These are phyloP conservation scores for Drosophila infuscata DNA, from an alignment of 2,888 invertebrate species.

Conservation along the genomic window DNA sequence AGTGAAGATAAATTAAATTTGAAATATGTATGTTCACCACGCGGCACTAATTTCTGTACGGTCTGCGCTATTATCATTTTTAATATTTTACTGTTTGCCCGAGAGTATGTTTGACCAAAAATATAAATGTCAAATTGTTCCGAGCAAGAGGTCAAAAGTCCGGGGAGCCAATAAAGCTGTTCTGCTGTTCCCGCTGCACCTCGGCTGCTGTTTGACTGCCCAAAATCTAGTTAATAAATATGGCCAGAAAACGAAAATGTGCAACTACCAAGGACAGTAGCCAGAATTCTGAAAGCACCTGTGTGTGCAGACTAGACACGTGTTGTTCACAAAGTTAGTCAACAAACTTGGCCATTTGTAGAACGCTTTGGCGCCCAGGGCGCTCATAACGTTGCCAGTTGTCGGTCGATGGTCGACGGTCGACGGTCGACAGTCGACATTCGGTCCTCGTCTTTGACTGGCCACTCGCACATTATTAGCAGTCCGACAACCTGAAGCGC, in stretches of 20 bases:
- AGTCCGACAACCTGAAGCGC: constrained; percentile 69
- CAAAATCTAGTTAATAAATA: constrained; percentile 76
- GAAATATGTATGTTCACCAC: constrained; percentile 66
- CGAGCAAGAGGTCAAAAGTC: constrained; percentile 24
- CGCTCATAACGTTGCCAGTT: constrained; percentile 36
- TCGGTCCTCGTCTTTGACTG: constrained; percentile 33
- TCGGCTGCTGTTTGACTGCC: constrained; percentile 9
- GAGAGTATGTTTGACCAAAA: constrained; percentile 40
- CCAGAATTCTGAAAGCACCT: constrained; percentile 62
- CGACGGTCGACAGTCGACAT: constrained; percentile 29
- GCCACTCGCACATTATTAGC: constrained; percentile 73
- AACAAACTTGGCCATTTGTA: constrained; percentile 69
- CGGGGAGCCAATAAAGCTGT: constrained; percentile 9
- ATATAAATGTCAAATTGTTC: constrained; percentile 60
- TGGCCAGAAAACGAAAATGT: constrained; percentile 66
- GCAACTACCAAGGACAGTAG: constrained; percentile 34
- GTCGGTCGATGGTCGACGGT: constrained; percentile 16
- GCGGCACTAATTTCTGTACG: constrained; percentile 57
- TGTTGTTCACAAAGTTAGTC: constrained; percentile 68
- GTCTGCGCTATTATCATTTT: constrained; percentile 63
- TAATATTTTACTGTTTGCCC: constrained; percentile 41
- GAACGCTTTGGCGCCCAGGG: constrained; percentile 35
- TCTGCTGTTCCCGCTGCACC: not conserved
- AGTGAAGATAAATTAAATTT: constrained; percentile 63
- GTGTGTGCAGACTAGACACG: constrained; percentile 62